These are phyloP conservation scores for Brachylomia viminalis DNA, from an alignment of 2,888 invertebrate genomes.

Conservation along the genomic window DNA sequence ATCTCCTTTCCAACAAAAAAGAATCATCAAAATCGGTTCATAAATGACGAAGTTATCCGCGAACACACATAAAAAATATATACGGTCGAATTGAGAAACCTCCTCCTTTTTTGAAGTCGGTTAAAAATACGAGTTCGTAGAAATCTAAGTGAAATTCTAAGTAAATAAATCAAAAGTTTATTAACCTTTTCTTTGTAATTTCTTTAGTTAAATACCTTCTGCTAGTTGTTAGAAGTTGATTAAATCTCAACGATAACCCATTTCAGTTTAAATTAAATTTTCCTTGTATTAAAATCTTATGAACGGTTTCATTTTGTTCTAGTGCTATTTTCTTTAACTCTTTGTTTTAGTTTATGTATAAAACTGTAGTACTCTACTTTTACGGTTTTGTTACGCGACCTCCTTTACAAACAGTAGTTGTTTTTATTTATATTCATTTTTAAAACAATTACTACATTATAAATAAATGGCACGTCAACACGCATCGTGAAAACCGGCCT, in stretches of 20 bases:
- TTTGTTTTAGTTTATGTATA: not conserved
- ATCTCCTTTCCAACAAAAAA: too few species aligned
- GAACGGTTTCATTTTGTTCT: slow-evolving; percentile 9
- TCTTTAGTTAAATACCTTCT: not conserved
- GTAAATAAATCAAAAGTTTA: slow-evolving; percentile 16
- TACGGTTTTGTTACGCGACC: slow-evolving; percentile 1
- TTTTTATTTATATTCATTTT: not conserved
- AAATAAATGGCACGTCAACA: slow-evolving; percentile 24
- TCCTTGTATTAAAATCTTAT: slow-evolving; percentile 22
- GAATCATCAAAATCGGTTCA: too few species aligned
- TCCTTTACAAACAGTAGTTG: slow-evolving; percentile 15
- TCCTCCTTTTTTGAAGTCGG: too few species aligned
- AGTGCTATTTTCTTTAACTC: too few species aligned
- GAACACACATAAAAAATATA: too few species aligned
- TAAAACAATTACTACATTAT: slow-evolving; percentile 1
- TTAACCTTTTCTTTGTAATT: slow-evolving; percentile 23
- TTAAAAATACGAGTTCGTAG: not conserved
- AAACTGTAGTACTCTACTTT: not conserved
- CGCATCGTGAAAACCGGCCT: slow-evolving; percentile 51
- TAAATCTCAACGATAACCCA: slow-evolving; percentile 32
- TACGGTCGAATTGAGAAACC: too few species aligned
- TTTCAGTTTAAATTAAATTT: slow-evolving; percentile 9
- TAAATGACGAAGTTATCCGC: too few species aligned
- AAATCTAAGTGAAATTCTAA: not conserved
- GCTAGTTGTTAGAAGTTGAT: slow-evolving; percentile 16